Evolutionary conservation across 2,797 vertebrate species (phyloP).

Genomic region (Clarias laeviceps): DNA sequence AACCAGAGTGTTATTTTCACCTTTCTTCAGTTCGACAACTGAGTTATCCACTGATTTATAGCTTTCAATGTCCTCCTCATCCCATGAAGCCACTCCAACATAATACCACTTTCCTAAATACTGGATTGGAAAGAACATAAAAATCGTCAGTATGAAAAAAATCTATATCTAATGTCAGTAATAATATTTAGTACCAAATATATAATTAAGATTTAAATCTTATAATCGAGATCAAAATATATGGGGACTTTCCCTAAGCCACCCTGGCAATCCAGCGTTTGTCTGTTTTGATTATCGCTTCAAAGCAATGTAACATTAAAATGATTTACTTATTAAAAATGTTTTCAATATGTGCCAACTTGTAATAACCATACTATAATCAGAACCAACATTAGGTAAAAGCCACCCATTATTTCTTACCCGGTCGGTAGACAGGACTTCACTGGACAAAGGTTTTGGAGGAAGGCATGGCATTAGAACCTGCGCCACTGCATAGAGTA

Average conservation of each 20-base stretch:
- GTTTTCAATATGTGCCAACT: not conserved
- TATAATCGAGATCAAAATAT: not conserved
- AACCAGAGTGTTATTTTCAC: not conserved
- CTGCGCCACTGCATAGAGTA: conserved; percentile 40
- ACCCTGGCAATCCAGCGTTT: not conserved
- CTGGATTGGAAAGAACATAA: conserved; percentile 21
- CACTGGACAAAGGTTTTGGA: conserved; percentile 43
- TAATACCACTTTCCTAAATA: conserved; percentile 54
- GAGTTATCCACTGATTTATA: conserved; percentile 26
- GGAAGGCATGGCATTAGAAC: conserved; percentile 48
- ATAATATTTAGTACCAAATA: not conserved
- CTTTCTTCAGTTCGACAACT: conserved; percentile 23
- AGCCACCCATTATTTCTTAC: conserved; percentile 24
- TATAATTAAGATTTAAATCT: not conserved
- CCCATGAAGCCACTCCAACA: conserved; percentile 46
- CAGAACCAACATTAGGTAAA: not conserved
- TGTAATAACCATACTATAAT: not conserved
- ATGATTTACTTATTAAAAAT: not conserved
- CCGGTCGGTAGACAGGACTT: conserved; percentile 36
- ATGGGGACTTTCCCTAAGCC: not conserved
- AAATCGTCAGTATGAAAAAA: not conserved
- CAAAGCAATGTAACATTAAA: not conserved
- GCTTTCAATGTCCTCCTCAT: conserved; percentile 24
- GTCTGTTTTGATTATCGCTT: not conserved
- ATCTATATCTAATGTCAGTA: not conserved